Base-by-base conservation (phyloP, 2,888 invertebrate species). In the Drosophila borborema region DNA sequence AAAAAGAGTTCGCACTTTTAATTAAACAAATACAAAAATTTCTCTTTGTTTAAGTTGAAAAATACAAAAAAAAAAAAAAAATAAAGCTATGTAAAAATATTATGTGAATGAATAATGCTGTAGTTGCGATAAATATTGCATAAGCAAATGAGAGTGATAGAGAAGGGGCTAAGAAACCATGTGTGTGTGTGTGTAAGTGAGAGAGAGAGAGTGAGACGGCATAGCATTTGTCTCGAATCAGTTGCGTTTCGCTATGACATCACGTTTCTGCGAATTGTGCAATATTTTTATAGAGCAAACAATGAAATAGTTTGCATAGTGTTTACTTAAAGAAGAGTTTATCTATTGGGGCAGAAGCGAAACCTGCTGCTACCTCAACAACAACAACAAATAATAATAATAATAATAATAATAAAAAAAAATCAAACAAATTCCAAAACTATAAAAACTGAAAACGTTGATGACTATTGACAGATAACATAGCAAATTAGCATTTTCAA, bases 191-290 rank as follows among this genome's bases (percentile, higher is more conserved):
- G 38, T 23, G 40, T 14, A 34, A 36, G 38, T 38, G 48, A n/a
- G 48, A 38, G 43, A 31, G 28, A 18, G 38, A 23, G 46, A 41
- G 46, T 14, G 45, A 38, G 46, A 10, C 46, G 48, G 41, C 9
- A 16, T 7, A 36, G 34, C 28, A 18, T 48, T 45, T 62, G 62
- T 55, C 38, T 74, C 60, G 58, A 58, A 62, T 68, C 46, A 64
- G 64, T 61, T 58, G 55, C 23, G 65, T 46, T 69, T 69, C 38
- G 51, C 28, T 67, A 55, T 77, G 67, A 72, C 67, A 76, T 76
- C 64, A 76, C 59, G 55, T 76, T 76, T 72, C 75, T 64, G 66
- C 63, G 66, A 76, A 76, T 67, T 64, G 53, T 61, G 61, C 68
- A 67, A 49, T 60, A 64, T 63, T 18, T 31, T 51, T 60, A 43